A percentile compares a stretch with the other conserved stretches of the same genome.
Conservation (phyloP, 2,113 vertebrate species). For the Thalassarche chlororhynchos region DNA sequence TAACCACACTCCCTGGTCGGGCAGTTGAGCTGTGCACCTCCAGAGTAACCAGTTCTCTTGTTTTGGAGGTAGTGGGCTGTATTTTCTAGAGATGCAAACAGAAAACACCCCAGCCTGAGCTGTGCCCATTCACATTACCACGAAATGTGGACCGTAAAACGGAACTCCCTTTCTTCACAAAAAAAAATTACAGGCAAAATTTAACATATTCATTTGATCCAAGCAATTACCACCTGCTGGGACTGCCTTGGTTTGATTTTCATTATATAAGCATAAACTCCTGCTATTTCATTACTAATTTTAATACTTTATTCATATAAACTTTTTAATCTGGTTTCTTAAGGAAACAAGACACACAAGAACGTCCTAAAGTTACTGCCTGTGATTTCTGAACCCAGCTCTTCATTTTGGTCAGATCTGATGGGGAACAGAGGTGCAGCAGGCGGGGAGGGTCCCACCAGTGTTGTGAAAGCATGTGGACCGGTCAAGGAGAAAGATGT, state of each 20-base stretch:
- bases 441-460: background rate
- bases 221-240: background rate
- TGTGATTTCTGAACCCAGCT: background rate
- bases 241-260: background rate
- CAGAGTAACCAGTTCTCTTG: background rate
- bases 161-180: background rate
- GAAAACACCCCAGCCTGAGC: background rate
- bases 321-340: background rate
- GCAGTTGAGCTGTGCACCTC: rapidly evolving
- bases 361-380: background rate
- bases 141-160: background rate
- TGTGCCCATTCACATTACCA: background rate
- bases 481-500: background rate
- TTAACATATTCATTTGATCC: background rate
- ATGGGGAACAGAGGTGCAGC: background rate
- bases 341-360: background rate
- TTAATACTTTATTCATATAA: background rate
- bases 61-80: background rate
- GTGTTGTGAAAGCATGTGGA: background rate
- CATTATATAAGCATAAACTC: background rate
- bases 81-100: background rate
- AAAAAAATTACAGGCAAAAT: background rate
- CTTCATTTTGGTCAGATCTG: background rate
- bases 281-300: background rate
- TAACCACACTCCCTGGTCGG: too few relatives aligned